phyloP scores from a whole-genome alignment of 1,140 invertebrate genomes.

The Drosophila erecta region DNA sequence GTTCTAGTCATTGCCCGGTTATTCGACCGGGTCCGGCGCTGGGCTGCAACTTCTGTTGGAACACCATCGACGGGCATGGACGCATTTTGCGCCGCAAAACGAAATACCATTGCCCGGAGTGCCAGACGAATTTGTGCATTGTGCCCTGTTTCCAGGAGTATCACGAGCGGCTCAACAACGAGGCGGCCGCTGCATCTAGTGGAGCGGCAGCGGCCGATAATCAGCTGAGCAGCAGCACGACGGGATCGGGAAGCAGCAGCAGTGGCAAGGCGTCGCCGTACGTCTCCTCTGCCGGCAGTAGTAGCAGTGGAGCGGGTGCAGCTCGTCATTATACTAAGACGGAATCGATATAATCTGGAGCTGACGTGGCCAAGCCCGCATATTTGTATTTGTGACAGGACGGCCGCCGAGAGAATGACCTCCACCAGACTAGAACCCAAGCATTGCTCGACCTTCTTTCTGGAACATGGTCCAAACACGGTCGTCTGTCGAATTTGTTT shows the following conservation, averaged over 20 bases:
- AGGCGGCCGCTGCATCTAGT: constrained; percentile 55
- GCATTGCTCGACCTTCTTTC: background rate
- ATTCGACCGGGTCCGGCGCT: constrained; percentile 91
- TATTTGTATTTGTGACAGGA: constrained; percentile 75
- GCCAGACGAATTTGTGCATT: constrained; percentile 93
- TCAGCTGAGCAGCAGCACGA: constrained; percentile 48
- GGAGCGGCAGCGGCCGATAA: constrained; percentile 41
- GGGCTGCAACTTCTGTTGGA: constrained; percentile 95
- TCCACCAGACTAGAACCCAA: background rate
- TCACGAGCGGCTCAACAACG: constrained; percentile 86
- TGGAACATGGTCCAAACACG: background rate
- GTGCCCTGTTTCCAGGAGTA: constrained; percentile 94
- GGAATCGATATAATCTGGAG: constrained; percentile 74
- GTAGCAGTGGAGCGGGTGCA: constrained; percentile 28
- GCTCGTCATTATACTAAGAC: constrained; percentile 75
- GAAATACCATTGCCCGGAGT: constrained; percentile 94
- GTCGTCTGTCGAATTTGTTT: constrained; percentile 73
- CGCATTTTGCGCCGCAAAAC: constrained; percentile 92
- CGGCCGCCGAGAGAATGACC: constrained; percentile 10
- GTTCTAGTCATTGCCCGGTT: constrained; percentile 90
- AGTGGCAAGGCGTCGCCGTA: constrained; percentile 57
- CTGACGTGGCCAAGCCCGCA: constrained; percentile 21
- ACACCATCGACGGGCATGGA: constrained; percentile 92
- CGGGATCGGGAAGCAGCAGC: constrained; percentile 34
- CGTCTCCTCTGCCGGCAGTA: constrained; percentile 21